Base-by-base conservation (phyloP, 2,888 invertebrate genomes). In the Patella caerulea region DNA sequence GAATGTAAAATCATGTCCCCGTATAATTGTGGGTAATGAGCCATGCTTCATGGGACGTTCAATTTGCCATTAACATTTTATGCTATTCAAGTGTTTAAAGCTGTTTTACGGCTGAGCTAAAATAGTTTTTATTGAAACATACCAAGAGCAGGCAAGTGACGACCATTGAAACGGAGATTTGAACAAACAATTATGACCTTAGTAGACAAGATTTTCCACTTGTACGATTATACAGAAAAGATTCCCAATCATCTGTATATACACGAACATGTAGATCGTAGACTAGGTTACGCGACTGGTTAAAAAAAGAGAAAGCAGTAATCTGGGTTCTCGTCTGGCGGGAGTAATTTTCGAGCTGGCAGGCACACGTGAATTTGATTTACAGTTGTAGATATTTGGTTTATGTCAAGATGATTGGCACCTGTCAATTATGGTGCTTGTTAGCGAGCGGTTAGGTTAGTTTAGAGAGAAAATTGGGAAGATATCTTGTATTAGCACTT, bases 61-160 rank as follows among this genome's bases (percentile, higher is more conserved):
- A 77, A 73, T 77, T 77, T 77, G 73, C 73, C 77, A 77, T 77
- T 77, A 77, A 73, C 73, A 74, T 77, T 73, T 54, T 52, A 54
- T 24, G 65, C 65, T 65, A 65, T 65, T 65, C 65, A 65, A 65
- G 24, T 19, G 11, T 65, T 65, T 24, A 24, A 24, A 24, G 19
- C 65, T 19, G 65, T 65, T 65, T 65, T 24, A 65, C 24, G 65
- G 65, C 65, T 11, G 65, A 65, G 65, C 19, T 65, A 24, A 65
- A 65, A 65, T 24, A 19, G 24, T 24, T 45, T 34, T 24, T 14
- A 65, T 65, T 65, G 65, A 65, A 65, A 65, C 19, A 65, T 65
- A 24, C 24, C 19, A 65, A 65, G 65, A 65, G 65, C 19, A 24
- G 19, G 65, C 65, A 65, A 65, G 65, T 65, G 24, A 24, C 65